Base-by-base conservation (phyloP, 2,113 vertebrate species). In the Neotragus pygmaeus region DNA sequence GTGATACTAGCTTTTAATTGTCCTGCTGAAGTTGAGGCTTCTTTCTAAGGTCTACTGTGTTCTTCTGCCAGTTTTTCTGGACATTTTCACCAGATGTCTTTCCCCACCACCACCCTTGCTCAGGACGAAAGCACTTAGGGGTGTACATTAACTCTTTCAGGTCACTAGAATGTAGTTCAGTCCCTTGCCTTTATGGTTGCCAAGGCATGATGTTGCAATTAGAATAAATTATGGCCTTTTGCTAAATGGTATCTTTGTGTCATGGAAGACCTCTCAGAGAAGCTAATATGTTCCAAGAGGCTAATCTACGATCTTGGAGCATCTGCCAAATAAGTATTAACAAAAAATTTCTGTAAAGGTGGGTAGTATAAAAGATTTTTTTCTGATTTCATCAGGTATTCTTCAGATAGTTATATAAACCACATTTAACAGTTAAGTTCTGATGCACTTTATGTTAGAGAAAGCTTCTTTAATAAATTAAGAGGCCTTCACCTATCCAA, bases 391-490 rank as follows among this genome's bases (percentile, higher is more conserved):
- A 77, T 80, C 33, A 75, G 66, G 30, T 53, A 36, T 73, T 91
- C 90, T 83, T 75, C 49, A 87, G 30, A 7, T 58, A 28, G 88
- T 15, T 7, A 43, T 82, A 43, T 91, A 80, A 90, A 28, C n/a
- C 30, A n/a, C 45, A 30, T 73, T 88, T 77, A 87, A 17, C 33
- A 84, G 23, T 81, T 88, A 94, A 82, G 21, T 97, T 30, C 82
- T 64, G 25, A 39, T 94, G 6, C 57, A 39, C 14, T 81, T 90
- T 90, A n/a, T n/a, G 25, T 77, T 92, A 90, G 43, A 91, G 58
- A 88, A 92, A 86, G 75, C 43, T 25, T 97, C 73, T 95, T 90
- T 95, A 94, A 84, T 90, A 64, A 28, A 66, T 94, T 88, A 70
- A 95, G 57, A 95, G 81, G 47, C 2, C 64, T 83, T 93, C 62